Base-by-base conservation (phyloP, 2,888 invertebrate genomes). In the Gymnosoma rotundatum region DNA sequence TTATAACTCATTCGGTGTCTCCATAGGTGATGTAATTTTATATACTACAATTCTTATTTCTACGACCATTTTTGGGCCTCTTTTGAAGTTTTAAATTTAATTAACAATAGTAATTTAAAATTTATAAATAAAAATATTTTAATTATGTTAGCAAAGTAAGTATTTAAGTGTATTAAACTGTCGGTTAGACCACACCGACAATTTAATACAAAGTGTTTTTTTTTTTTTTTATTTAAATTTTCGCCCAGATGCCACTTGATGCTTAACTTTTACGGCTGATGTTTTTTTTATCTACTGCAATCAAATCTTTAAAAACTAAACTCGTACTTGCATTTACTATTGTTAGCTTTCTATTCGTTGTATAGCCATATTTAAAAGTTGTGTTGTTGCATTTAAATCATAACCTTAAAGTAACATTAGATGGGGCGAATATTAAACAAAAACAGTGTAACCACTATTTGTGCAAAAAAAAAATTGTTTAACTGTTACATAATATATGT, bases 181-280 rank as follows among this genome's bases (percentile, higher is more conserved):
- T 32, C 54, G 25, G 25, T 4, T 25, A 25, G 63, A 56, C 54
- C 45, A 20, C 0, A 25, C 32, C 6, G 3, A 14, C n/a, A 45
- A 32, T 20, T 56, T 56, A 9, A 54, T 45, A 20, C n/a, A 58
- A 20, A 16, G 18, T 36, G 64, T 54, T 56, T 45, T n/a, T 64
- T 20, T 80, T 45, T 32, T n/a, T 64, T 20, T 80, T 45, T 32
- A 66, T 20, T 38, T 20, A 61, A 61, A 54, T 32, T 50, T 45
- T 52, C 75, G 38, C 42, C 66, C 72, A 78, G 72, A 78, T 82
- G 72, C 66, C 54, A 76, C 70, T 78, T 73, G 72, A 76, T 66
- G 70, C 73, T 78, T 50, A 63, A 67, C 54, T 63, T 73, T 78
- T 56, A 60, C 20, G 54, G 66, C 69, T 73, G 73, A 60, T 52